phyloP scores from a whole-genome alignment of 2,888 invertebrate genomes.

The Cryptus viduatorius region DNA sequence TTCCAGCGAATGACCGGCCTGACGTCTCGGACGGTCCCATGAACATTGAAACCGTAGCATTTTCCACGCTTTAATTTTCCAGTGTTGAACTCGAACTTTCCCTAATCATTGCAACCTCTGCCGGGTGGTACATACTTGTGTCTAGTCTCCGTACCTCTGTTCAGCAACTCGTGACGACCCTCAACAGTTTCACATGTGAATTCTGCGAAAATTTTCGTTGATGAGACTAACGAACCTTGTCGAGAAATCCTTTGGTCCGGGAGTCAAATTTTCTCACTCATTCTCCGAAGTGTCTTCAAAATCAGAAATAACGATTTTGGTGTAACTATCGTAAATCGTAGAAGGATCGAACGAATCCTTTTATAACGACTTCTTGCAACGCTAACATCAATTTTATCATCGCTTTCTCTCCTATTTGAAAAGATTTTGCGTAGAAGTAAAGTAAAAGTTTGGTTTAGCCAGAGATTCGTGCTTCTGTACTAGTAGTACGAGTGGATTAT shows the following conservation, averaged over 20 bases:
- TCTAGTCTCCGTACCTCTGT: constrained; percentile 2
- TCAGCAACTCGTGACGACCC: constrained; percentile 45
- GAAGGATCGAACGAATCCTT: constrained; percentile 46
- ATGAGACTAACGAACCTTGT: constrained; percentile 23
- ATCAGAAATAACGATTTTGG: constrained; percentile 9
- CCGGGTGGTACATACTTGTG: not conserved
- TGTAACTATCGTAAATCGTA: not conserved
- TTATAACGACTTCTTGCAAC: constrained; percentile 60
- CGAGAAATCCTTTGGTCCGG: not conserved
- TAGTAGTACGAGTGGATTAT: constrained; percentile 52
- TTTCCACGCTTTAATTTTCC: constrained; percentile 40
- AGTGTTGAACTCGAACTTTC: constrained; percentile 27
- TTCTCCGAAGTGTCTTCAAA: not conserved
- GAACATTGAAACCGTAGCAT: constrained; percentile 1
- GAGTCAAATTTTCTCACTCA: not conserved
- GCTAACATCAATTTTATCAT: constrained; percentile 70
- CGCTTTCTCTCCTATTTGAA: constrained; percentile 51
- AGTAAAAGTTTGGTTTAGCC: constrained; percentile 62
- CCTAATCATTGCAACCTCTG: constrained; percentile 4
- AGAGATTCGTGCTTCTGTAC: constrained; percentile 21
- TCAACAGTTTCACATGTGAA: constrained; percentile 12
- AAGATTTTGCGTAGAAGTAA: constrained; percentile 32
- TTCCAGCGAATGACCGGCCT: constrained; percentile 19
- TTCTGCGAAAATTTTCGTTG: not conserved
- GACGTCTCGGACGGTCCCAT: not conserved